phyloP scores from a whole-genome alignment of 1,140 invertebrate species.

The Delia radicum region DNA sequence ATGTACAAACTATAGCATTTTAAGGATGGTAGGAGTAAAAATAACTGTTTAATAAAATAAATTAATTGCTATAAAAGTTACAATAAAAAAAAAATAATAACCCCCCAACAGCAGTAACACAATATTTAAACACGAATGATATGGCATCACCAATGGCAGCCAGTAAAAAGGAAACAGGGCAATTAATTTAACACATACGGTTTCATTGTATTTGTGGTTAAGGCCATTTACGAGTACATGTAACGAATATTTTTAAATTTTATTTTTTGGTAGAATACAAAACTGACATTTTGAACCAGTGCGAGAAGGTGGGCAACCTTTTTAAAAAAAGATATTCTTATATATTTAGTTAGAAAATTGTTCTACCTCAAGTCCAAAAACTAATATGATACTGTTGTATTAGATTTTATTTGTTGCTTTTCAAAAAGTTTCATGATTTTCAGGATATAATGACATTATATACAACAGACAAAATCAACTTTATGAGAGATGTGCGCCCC shows the following conservation, averaged over 20 bases:
- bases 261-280: neutral
- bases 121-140: neutral
- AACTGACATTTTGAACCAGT: neutral
- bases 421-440: too few species aligned
- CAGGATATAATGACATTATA: too few species aligned
- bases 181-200: conserved; percentile 50
- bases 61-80: conserved; percentile 22
- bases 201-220: conserved; percentile 49
- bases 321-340: too few species aligned
- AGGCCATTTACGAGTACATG: conserved; percentile 25
- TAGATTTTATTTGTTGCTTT: too few species aligned
- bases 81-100: conserved; percentile 10
- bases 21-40: neutral
- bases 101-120: neutral
- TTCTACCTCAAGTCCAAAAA: too few species aligned
- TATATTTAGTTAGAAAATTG: too few species aligned
- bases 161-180: conserved; percentile 34
- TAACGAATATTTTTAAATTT: neutral
- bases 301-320: neutral
- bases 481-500: too few species aligned
- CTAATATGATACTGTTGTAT: too few species aligned
- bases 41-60: conserved; percentile 24
- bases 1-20: neutral
- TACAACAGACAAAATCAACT: too few species aligned
- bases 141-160: neutral